Percentiles rank a stretch among this genome's conserved stretches.
phyloP scores from a whole-genome alignment of 92 coral and sea anemone species.

The Palythoa caribaeorum region DNA sequence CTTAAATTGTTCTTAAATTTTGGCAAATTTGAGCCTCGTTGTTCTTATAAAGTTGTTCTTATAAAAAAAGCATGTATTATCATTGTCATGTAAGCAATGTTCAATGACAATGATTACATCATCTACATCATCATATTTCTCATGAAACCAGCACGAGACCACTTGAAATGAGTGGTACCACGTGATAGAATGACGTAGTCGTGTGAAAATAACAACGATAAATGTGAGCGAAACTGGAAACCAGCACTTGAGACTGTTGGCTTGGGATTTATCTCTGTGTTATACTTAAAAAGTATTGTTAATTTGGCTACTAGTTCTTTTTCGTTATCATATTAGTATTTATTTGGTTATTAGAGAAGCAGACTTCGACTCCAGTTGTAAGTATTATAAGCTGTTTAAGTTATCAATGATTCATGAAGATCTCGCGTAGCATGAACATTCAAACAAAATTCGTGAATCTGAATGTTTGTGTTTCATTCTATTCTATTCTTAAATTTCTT shows the following conservation, averaged over 20 bases:
- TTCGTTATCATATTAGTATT: not conserved
- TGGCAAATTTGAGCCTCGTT: too few species aligned
- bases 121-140: too few species aligned
- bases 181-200: not conserved
- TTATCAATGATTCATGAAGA: constrained; percentile 3
- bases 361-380: not conserved
- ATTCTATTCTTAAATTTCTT: not conserved
- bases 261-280: not conserved
- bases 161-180: too few species aligned
- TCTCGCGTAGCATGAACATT: not conserved
- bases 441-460: too few species aligned
- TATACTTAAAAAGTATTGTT: not conserved
- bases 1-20: too few species aligned
- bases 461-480: not conserved
- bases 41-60: too few species aligned
- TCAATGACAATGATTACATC: too few species aligned
- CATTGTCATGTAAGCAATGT: too few species aligned
- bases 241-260: not conserved
- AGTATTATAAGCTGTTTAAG: not conserved
- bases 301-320: not conserved
- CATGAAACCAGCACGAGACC: too few species aligned
- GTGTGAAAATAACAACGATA: not conserved
- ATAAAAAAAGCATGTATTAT: too few species aligned
- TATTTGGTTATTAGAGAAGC: not conserved
- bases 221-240: not conserved